Base-by-base conservation (phyloP, 2,888 invertebrate genomes). In the Apodemia duryi region DNA sequence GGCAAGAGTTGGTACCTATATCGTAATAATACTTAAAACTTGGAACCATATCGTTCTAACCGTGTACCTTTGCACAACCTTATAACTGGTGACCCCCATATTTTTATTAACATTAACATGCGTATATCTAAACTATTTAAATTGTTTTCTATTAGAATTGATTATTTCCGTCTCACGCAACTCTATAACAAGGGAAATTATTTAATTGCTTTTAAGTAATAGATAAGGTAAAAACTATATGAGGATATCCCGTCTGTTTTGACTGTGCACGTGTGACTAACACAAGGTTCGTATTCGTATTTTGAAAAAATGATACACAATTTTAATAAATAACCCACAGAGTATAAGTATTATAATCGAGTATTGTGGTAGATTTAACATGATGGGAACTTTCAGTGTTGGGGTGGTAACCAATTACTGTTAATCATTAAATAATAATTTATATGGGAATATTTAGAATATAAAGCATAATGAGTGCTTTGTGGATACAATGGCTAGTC, bases 331-430 rank as follows among this genome's bases (percentile, higher is more conserved):
- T 54, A 54, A 54, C 6, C 1, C 11, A 54, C 13, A 29, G 29
- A 4, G 0, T 7, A 11, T 54, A 32, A 54, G 54, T 28, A 32
- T 32, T 32, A 54, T 32, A 54, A 54, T 54, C 54, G 54, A 3
- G 32, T 32, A 4, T 5, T 29, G 2, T 32, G 11, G 6, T 54
- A 11, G 32, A 29, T 9, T 11, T 4, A 54, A 13, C 11, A 32
- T 54, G 61, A 64, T 64, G 64, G 28, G 61, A 64, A 61, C 61
- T 61, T 61, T 61, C 61, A 64, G 60, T 5, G 21, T 46, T 21
- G 32, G 64, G 64, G 64, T 51, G 11, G 54, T 21, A 13, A 13
- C 13, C 32, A 28, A 41, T 21, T 10, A 43, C 43, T 54, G 9
- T 28, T 28, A 11, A 54, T 54, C 13, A 54, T 32, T 29, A 54